phyloP scores from a whole-genome alignment of 2,888 invertebrate genomes.

The Pandemis corylana region DNA sequence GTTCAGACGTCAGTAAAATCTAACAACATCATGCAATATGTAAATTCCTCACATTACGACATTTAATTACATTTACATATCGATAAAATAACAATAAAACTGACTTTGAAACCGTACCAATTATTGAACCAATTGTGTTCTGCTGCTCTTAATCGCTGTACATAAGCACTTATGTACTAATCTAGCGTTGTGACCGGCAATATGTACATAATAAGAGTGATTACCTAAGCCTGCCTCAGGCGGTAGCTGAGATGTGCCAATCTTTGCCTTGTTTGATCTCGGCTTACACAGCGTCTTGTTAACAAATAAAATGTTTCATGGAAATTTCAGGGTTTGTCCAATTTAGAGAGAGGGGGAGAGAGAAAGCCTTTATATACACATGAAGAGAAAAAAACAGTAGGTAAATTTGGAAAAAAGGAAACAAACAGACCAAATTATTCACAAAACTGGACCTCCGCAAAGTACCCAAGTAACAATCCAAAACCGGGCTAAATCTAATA shows the following conservation, averaged over 20 bases:
- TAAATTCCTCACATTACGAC: background rate
- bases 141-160: conserved; percentile 24
- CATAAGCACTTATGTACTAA: conserved; percentile 67
- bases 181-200: conserved; percentile 62
- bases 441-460: too few relatives aligned
- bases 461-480: too few relatives aligned
- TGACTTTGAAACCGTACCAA: conserved; percentile 1
- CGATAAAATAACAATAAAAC: background rate
- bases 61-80: background rate
- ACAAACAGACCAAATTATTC: too few relatives aligned
- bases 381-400: too few relatives aligned
- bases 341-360: too few relatives aligned
- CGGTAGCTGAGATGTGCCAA: conserved; percentile 81
- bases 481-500: too few relatives aligned
- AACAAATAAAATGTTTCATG: conserved; percentile 35
- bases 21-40: background rate
- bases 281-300: conserved; percentile 45
- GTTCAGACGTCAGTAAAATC: too few relatives aligned
- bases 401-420: too few relatives aligned
- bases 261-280: conserved; percentile 67
- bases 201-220: conserved; percentile 80
- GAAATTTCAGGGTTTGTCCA: too few relatives aligned
- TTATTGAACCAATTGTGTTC: conserved; percentile 28
- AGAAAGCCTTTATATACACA: too few relatives aligned
- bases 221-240: conserved; percentile 76